Evolutionary conservation across 2,797 vertebrate genomes (phyloP).

Genomic region (Acanthopagrus latus): DNA sequence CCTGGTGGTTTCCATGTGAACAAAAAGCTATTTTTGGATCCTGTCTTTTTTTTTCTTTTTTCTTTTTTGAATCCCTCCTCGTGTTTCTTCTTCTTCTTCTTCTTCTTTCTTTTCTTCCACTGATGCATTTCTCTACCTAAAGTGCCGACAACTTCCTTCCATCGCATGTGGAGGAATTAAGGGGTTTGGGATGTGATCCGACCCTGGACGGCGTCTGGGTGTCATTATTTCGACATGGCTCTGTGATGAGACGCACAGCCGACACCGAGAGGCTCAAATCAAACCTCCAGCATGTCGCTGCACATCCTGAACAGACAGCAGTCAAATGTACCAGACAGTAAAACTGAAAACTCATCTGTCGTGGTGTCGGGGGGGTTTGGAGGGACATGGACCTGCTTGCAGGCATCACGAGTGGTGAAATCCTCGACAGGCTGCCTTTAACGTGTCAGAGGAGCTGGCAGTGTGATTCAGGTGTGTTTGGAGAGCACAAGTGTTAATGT

Average conservation of each 20-base stretch:
- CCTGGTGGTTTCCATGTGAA: slow-evolving; percentile 75
- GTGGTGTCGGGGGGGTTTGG: too few relatives aligned
- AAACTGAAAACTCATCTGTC: too few relatives aligned
- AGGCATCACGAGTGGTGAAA: too few relatives aligned
- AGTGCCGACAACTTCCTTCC: not conserved
- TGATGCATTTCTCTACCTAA: not conserved
- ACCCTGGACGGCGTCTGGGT: fast-evolving
- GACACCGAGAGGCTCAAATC: too few relatives aligned
- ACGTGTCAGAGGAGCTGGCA: not conserved
- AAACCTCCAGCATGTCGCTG: too few relatives aligned
- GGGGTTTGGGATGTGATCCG: not conserved
- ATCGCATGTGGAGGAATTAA: slow-evolving; percentile 14
- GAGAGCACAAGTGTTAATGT: not conserved
- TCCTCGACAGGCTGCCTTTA: not conserved
- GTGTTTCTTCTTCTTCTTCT: not conserved
- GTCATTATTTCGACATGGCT: not conserved
- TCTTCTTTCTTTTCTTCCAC: not conserved
- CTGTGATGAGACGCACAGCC: too few relatives aligned
- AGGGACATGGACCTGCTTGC: not conserved
- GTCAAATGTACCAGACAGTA: too few relatives aligned
- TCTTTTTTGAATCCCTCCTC: not conserved
- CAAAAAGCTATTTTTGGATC: slow-evolving; percentile 72
- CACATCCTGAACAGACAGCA: too few relatives aligned
- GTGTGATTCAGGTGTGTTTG: too few relatives aligned
- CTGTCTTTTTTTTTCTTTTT: not conserved